These are phyloP conservation scores for Danaus chrysippus DNA, from an alignment of 2,888 invertebrate species.

Conservation along the genomic window DNA sequence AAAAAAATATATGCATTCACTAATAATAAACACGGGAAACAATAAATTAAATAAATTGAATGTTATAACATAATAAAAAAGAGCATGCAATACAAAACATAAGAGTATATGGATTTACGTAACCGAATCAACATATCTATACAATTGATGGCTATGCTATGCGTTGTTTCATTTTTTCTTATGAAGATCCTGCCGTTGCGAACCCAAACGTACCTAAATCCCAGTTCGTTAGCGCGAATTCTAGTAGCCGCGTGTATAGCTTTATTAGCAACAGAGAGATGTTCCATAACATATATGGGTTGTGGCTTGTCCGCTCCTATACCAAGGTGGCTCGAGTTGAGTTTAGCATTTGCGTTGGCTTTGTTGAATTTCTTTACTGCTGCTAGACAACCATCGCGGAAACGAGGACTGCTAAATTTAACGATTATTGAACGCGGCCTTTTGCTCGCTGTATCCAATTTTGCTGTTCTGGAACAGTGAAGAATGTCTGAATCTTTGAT, in stretches of 20 bases:
- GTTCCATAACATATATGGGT: conserved; percentile 24
- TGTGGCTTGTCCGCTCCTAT: neutral
- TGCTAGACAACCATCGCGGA: neutral
- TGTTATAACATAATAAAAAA: no score
- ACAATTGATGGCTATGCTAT: no score
- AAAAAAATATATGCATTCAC: no score
- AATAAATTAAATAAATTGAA: no score
- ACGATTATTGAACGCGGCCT: neutral
- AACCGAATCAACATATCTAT: no score
- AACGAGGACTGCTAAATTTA: conserved; percentile 4
- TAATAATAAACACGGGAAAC: no score
- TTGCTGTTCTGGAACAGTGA: no score
- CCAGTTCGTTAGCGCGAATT: conserved; percentile 18
- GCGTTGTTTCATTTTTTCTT: no score
- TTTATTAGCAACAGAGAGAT: conserved; percentile 27
- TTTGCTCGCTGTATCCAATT: neutral
- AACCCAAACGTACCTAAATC: conserved; percentile 19
- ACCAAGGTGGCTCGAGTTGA: neutral
- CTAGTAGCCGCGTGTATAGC: conserved; percentile 24
- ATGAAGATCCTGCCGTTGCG: neutral
- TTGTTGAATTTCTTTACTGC: neutral
- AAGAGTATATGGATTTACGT: no score
- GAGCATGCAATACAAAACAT: no score
- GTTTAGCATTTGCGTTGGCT: neutral
- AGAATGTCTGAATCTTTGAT: neutral